A percentile compares a stretch with the other conserved stretches of the same genome.
Conservation (phyloP, 2,797 vertebrate genomes). For the Acropternis orthonyx region DNA sequence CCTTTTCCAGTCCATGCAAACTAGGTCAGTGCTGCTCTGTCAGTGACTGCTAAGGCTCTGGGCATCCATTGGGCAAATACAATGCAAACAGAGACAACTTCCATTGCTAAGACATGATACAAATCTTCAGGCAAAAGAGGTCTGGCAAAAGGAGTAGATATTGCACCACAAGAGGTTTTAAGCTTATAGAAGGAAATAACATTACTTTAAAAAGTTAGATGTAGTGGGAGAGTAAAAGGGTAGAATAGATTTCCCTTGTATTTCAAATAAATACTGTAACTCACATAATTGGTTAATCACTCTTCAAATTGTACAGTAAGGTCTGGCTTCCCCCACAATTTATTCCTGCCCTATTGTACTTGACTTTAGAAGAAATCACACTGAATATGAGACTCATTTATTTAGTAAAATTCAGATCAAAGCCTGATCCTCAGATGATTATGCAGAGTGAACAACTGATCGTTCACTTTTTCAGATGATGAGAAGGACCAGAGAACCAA, state of each 20-base stretch:
- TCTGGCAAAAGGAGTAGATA: not conserved
- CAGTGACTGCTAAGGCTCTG: not conserved
- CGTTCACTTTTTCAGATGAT: not conserved
- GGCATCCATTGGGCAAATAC: not conserved
- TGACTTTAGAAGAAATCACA: not conserved
- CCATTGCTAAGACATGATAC: not conserved
- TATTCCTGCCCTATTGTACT: not conserved
- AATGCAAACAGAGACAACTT: not conserved
- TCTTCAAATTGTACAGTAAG: not conserved
- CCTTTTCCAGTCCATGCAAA: conserved; percentile 37
- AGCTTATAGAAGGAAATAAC: not conserved
- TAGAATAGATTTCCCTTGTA: not conserved
- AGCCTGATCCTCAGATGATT: not conserved
- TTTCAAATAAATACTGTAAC: not conserved
- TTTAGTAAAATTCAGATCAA: not conserved
- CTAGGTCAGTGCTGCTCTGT: conserved; percentile 27
- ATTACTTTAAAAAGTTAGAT: not conserved
- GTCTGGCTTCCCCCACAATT: not conserved
- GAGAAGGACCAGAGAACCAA: not conserved
- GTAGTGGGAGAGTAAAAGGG: not conserved
- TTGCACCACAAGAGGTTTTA: not conserved
- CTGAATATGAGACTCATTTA: not conserved
- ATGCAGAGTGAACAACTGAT: not conserved
- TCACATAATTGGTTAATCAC: not conserved
- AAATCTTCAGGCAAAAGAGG: not conserved